phyloP scores from a whole-genome alignment of 2,797 vertebrate species.

The Lophius americanus region DNA sequence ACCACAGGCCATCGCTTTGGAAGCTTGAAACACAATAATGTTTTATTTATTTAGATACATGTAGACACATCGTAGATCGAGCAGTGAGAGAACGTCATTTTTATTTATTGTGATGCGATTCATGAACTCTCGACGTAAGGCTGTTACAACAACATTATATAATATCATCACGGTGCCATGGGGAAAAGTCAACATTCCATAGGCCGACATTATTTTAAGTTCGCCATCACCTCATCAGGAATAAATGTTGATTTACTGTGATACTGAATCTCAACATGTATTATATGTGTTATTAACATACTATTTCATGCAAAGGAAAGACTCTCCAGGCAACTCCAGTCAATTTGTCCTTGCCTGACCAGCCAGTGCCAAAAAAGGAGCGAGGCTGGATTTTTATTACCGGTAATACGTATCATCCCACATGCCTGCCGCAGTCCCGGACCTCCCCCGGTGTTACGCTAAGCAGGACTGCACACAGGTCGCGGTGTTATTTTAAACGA shows the following conservation, averaged over 20 bases:
- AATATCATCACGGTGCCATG: slow-evolving; percentile 31
- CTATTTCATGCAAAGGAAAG: background rate
- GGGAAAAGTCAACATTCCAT: background rate
- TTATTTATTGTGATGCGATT: background rate
- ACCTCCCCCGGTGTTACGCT: slow-evolving; percentile 53
- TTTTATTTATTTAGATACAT: no score
- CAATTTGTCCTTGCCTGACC: slow-evolving; percentile 48
- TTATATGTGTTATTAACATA: background rate
- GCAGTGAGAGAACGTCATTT: no score
- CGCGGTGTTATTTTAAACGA: background rate
- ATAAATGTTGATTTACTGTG: background rate
- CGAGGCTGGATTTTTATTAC: slow-evolving; percentile 24
- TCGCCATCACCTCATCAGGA: background rate
- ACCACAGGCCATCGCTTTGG: slow-evolving; percentile 1
- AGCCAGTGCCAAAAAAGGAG: slow-evolving; percentile 36
- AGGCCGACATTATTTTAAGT: background rate
- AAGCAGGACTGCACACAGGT: background rate
- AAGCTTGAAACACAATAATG: slow-evolving; percentile 12
- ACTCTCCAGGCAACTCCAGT: slow-evolving; percentile 39
- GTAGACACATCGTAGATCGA: no score
- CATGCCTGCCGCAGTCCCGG: slow-evolving; percentile 62
- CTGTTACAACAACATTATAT: slow-evolving; percentile 45
- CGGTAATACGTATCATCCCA: slow-evolving; percentile 32
- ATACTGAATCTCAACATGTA: background rate
- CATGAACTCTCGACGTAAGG: background rate